phyloP scores from a whole-genome alignment of 2,888 invertebrate species.

The Drosophila nr. perissopoda region DNA sequence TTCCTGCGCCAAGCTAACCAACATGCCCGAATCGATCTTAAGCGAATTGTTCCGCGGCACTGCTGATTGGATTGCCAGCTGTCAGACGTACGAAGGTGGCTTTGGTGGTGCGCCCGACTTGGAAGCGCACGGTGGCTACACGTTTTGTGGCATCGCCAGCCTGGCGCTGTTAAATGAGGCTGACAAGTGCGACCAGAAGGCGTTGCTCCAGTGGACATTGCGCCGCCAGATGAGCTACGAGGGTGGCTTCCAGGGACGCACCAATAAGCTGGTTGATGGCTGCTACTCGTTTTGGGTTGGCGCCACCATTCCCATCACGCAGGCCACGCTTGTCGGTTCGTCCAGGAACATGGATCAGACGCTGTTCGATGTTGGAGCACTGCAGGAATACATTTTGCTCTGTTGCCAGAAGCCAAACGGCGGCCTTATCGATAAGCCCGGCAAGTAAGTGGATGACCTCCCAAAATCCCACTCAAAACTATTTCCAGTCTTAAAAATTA shows the following conservation, averaged over 20 bases:
- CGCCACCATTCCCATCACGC: conserved; percentile 94
- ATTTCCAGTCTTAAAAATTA: too few relatives aligned
- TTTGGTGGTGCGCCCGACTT: conserved; percentile 97
- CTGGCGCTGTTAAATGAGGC: conserved; percentile 89
- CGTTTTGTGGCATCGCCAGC: conserved; percentile 97
- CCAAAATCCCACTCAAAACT: neutral
- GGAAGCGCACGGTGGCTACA: conserved; percentile 99
- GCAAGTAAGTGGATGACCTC: conserved; percentile 89
- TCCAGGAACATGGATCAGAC: conserved; percentile 72
- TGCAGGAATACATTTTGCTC: conserved; percentile 97
- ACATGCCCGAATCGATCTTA: conserved; percentile 89
- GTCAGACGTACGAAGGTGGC: conserved; percentile 99
- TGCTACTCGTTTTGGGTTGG: conserved; percentile 99
- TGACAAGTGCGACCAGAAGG: conserved; percentile 83
- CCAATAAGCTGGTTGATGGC: conserved; percentile 99
- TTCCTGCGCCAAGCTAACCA: conserved; percentile 91
- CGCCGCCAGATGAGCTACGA: conserved; percentile 97
- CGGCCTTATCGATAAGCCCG: conserved; percentile 98
- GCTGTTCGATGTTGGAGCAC: conserved; percentile 92
- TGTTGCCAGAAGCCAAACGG: conserved; percentile 96
- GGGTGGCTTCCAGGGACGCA: conserved; percentile 98
- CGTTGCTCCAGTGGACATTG: conserved; percentile 93
- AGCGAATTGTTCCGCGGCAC: conserved; percentile 93
- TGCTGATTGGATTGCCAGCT: conserved; percentile 96
- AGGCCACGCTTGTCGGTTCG: conserved; percentile 87